Percentiles rank a stretch among this genome's conserved stretches.
phyloP scores from a whole-genome alignment of 2,797 vertebrate species.

The Sebastes matsubarae region DNA sequence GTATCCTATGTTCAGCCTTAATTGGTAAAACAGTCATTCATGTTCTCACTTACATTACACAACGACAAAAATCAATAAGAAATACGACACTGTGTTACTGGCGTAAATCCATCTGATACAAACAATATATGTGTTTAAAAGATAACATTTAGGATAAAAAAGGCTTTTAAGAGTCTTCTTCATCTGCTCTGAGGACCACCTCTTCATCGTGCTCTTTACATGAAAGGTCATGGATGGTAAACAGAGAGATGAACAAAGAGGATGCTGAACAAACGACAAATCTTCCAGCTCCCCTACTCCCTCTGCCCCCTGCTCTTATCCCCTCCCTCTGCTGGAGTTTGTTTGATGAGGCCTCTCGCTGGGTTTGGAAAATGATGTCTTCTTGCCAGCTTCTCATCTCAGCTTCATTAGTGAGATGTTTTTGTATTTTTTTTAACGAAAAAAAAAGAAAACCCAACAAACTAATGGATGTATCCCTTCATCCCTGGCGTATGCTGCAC shows the following conservation, averaged over 20 bases:
- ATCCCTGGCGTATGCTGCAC: background rate
- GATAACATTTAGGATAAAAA: background rate
- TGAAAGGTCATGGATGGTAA: background rate
- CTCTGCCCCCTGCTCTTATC: background rate
- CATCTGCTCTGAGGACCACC: background rate
- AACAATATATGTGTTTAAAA: background rate
- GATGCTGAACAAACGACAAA: background rate
- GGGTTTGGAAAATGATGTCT: conserved; percentile 26
- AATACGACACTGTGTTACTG: background rate
- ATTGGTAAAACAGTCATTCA: background rate
- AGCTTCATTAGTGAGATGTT: conserved; percentile 44
- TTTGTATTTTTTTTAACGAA: background rate
- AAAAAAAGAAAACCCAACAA: background rate
- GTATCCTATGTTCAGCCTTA: background rate
- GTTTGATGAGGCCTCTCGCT: conserved; percentile 24
- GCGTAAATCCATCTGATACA: background rate
- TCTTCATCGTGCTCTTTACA: background rate
- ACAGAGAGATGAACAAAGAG: background rate
- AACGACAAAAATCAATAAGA: background rate
- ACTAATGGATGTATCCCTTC: conserved; percentile 3
- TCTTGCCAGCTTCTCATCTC: conserved; percentile 38
- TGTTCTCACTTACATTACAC: background rate
- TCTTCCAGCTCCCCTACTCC: background rate
- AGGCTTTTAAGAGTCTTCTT: background rate
- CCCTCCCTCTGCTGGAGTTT: conserved; percentile 14